Base-by-base conservation (phyloP, 2,113 vertebrate species). In the Apus apus region DNA sequence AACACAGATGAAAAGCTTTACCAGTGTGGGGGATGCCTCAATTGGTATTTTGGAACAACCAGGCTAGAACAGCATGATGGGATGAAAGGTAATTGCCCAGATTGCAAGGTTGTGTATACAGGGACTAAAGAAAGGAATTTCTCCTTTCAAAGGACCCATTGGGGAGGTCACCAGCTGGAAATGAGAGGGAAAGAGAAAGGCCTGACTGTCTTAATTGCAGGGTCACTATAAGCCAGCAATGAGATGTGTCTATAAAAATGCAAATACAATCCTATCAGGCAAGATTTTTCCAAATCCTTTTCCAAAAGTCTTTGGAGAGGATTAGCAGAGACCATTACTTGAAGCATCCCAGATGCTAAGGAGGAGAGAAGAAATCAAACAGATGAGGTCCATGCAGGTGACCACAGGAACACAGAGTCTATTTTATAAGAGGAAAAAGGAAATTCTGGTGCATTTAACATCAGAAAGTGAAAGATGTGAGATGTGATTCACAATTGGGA, bases 41-140 rank as follows among this genome's bases (percentile, higher is more conserved):
- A 72, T 8, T 68, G 40, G 13, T 85, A 57, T 66, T 94, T 95
- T 67, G 66, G 71, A 91, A 93, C 57, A 89, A 58, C 8, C 29
- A 53, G 26, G 19, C 36, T 50, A n/a, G 26, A 87, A 72, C 65
- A 85, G 87, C 72, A n/a, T 23, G 93, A 82, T 70, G 45, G 21
- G 50, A 90, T 82, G 58, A 85, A 90, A 82, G 61, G 5, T 56
- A 79, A 82, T 87, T 87, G 21, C 11, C 56, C 67, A 79, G 23
- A 85, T 61, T 94, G 54, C 46, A 72, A 75, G 87, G 29, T 85
- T 38, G 27, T 60, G 17, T 78, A 29, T 29, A 32, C 0, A 5
- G 53, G 36, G 73, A 85, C 23, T 87, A 85, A 77, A 73, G 57
- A 90, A 92, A 87, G 68, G 56, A 70, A 54, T 85, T 93, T 85